Evolutionary conservation across 1,140 invertebrate species (phyloP), one percentile per base, ranked within the genome.

Genomic region (Trissolcus basalis): DNA sequence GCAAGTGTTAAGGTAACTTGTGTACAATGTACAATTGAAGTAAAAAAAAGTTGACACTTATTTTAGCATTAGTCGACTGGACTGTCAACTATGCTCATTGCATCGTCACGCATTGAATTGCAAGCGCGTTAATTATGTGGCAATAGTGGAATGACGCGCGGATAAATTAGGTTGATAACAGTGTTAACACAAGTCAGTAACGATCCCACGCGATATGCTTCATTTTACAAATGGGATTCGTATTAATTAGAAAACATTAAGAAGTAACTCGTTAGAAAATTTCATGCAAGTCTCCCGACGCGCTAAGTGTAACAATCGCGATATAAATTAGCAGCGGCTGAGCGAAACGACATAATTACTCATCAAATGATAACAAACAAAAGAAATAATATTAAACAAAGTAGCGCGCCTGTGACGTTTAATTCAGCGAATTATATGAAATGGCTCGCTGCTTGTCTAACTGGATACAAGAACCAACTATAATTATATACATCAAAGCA

Each of bases 41-140:
- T n/a, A 51, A 68, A 64, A 68, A 75, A 68, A 32, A 49, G 70
- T 77, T 51, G 56, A 35, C 49, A 68, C 67, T 77, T 68, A 72
- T 77, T 59, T 67, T 63, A 59, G 53, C 75, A 72, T 77, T 71
- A 77, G 50, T 36, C 39, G 63, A 35, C 74, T 70, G 58, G 64
- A 72, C 67, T 58, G 63, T 75, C 64, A 75, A 59, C 49, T 58
- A 59, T 63, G 60, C 59, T 80, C 78, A 79, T 82, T 81, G 78
- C 76, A 60, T 76, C 79, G 81, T 79, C 82, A 81, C 77, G 82
- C 81, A 81, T 77, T 77, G 81, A 79, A 85, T 84, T 86, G 85
- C 79, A 75, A 11, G 73, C 54, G 75, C 71, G 77, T 80, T 87
- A 86, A 87, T 87, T 86, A 84, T 77, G 80, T 83, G 85, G 80